phyloP scores from a whole-genome alignment of 2,888 invertebrate species.

The Cephonodes hylas region DNA sequence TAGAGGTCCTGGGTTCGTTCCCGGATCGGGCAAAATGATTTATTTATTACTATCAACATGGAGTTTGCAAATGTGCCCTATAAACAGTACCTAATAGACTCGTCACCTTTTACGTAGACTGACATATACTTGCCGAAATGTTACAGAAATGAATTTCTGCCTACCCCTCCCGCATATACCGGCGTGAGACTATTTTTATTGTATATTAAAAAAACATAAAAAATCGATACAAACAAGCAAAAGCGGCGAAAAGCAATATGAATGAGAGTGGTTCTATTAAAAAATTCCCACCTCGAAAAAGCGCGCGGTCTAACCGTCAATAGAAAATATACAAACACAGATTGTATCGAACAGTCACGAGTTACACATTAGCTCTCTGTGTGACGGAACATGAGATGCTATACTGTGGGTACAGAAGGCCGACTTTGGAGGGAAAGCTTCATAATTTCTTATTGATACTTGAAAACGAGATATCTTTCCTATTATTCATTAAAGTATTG shows the following conservation, averaged over 20 bases:
- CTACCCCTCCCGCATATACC: too few relatives aligned
- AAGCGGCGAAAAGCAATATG: background rate
- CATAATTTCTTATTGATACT: background rate
- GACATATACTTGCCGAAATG: too few relatives aligned
- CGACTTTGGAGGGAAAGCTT: background rate
- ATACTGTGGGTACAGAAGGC: background rate
- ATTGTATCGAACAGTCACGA: conserved; percentile 48
- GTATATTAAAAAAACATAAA: background rate
- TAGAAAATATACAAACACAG: conserved; percentile 39
- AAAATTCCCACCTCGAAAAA: conserved; percentile 21
- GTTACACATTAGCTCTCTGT: conserved; percentile 36
- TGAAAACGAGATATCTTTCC: too few relatives aligned
- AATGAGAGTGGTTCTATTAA: conserved; percentile 10
- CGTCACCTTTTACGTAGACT: too few relatives aligned
- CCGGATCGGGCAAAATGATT: too few relatives aligned
- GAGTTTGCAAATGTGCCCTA: too few relatives aligned
- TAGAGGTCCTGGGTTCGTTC: too few relatives aligned
- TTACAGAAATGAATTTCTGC: too few relatives aligned
- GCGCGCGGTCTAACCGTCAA: conserved; percentile 13
- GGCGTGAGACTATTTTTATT: too few relatives aligned
- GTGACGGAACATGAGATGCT: background rate
- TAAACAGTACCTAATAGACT: too few relatives aligned
- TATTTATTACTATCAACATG: too few relatives aligned
- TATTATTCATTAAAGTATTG: too few relatives aligned
- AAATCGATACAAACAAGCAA: background rate